Conservation (phyloP, 2,113 vertebrate genomes). For the Ursus arctos region DNA sequence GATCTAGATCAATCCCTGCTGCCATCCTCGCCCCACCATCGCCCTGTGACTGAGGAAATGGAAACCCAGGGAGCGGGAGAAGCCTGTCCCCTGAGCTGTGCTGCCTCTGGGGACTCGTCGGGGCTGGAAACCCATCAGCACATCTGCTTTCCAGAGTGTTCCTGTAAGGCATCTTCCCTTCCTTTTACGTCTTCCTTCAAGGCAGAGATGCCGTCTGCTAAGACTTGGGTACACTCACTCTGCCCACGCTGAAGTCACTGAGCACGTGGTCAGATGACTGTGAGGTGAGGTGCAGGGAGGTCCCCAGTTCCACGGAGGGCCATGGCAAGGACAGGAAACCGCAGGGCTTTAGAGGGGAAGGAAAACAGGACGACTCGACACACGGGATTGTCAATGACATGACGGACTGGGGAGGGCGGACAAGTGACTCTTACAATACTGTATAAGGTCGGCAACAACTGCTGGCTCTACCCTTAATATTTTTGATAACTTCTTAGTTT, state of each 20-base stretch:
- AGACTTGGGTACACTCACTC: not conserved
- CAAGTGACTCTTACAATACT: slow-evolving; percentile 43
- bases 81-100: no score
- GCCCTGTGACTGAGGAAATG: not conserved
- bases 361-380: not conserved
- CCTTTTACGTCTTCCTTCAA: not conserved
- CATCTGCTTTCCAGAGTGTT: not conserved
- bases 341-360: not conserved
- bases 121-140: not conserved
- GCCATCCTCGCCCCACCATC: not conserved
- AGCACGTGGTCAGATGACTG: not conserved
- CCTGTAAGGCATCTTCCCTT: not conserved
- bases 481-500: slow-evolving; percentile 64
- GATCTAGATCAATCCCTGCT: not conserved
- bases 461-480: slow-evolving; percentile 12
- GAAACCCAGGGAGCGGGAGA: not conserved
- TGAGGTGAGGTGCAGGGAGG: not conserved
- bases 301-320: not conserved
- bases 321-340: not conserved
- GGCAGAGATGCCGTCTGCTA: not conserved
- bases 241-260: not conserved
- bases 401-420: slow-evolving; percentile 45
- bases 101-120: no score
- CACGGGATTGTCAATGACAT: slow-evolving; percentile 64
- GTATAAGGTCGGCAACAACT: slow-evolving; percentile 55